Evolutionary conservation across 2,113 vertebrate genomes (phyloP).

Genomic region (Centropristis striata): DNA sequence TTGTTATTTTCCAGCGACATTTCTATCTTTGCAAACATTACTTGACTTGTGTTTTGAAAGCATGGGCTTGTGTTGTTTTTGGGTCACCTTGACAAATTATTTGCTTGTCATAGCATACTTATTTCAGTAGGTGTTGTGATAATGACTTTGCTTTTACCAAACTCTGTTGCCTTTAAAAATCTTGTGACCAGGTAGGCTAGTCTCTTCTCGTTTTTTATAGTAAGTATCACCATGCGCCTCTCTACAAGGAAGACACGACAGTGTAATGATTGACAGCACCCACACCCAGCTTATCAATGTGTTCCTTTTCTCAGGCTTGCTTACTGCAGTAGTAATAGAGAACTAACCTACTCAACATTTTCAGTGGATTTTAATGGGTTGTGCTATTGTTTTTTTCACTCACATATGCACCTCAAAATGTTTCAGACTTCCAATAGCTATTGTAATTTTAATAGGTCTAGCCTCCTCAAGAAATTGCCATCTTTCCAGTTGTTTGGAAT

Average conservation of each 20-base stretch:
- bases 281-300: not conserved
- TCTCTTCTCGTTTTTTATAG: constrained; percentile 11
- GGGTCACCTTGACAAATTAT: constrained; percentile 6
- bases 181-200: constrained; percentile 25
- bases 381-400: not conserved
- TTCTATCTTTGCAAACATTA: not conserved
- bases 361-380: not conserved
- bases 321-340: not conserved
- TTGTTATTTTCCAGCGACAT: not conserved
- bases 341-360: not conserved
- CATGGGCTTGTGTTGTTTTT: not conserved
- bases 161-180: constrained; percentile 9
- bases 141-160: constrained; percentile 21
- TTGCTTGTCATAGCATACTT: not conserved
- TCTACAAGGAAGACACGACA: constrained; percentile 15
- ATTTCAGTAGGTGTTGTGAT: constrained; percentile 15
- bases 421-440: not conserved
- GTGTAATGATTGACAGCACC: constrained; percentile 48
- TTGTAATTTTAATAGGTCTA: not conserved
- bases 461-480: not conserved
- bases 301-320: not conserved
- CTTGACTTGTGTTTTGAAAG: not conserved
- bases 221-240: not conserved
- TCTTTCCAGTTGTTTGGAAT: not conserved
- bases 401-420: not conserved